Conservation (phyloP, 1,140 invertebrate genomes). For the Uloborus diversus region DNA sequence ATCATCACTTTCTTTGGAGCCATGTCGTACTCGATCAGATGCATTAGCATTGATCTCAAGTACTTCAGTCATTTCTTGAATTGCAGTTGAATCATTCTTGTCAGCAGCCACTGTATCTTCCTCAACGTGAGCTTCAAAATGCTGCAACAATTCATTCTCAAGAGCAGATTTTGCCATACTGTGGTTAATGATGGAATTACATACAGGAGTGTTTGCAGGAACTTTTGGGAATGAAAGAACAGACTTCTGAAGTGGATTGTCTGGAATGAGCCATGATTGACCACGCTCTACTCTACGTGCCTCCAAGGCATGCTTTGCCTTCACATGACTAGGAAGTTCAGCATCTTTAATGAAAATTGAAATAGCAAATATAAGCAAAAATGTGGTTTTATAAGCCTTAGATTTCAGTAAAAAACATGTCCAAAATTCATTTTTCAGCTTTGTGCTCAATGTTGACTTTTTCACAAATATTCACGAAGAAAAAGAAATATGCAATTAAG, state of each 20-base stretch:
- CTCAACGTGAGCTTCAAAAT: no score
- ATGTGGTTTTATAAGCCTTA: no score
- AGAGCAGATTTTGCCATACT: not conserved
- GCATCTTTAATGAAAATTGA: not conserved
- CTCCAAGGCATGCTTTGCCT: constrained; percentile 17
- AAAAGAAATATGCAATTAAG: no score
- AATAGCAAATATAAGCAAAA: no score
- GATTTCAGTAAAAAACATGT: no score
- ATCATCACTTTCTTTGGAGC: constrained; percentile 28
- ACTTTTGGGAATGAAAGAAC: not conserved
- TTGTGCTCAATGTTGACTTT: no score
- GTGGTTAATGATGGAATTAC: not conserved
- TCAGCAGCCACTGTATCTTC: not conserved
- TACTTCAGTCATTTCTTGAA: not conserved
- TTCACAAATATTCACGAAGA: no score
- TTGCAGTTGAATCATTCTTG: not conserved
- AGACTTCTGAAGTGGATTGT: not conserved
- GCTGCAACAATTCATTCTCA: not conserved
- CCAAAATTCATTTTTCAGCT: no score
- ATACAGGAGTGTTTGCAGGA: constrained; percentile 21
- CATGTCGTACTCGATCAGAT: not conserved
- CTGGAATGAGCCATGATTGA: constrained; percentile 38
- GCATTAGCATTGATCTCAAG: not conserved
- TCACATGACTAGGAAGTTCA: constrained; percentile 3
- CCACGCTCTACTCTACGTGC: constrained; percentile 20